Conservation (phyloP, 2,797 vertebrate genomes). For the Bradypodion pumilum region DNA sequence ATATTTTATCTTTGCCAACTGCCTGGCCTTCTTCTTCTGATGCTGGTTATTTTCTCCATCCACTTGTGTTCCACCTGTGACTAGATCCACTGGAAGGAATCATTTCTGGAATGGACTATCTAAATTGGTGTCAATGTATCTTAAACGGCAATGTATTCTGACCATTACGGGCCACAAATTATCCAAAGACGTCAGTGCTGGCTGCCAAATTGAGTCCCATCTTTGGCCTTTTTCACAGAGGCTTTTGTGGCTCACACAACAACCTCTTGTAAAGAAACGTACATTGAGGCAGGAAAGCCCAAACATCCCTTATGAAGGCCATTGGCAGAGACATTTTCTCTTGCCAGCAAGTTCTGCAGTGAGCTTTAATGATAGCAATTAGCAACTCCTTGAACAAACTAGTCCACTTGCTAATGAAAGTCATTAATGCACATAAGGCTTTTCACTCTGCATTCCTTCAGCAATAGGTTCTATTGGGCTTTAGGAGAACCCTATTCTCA, state of each 20-base stretch:
- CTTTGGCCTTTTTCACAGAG: conserved; percentile 4
- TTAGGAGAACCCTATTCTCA: conserved; percentile 42
- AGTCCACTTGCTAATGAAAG: conserved; percentile 12
- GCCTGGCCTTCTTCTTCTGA: background rate
- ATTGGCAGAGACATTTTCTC: conserved; percentile 13
- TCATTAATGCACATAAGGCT: conserved; percentile 13
- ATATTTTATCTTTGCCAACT: background rate
- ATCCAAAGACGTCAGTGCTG: background rate
- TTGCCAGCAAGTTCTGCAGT: background rate
- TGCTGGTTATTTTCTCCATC: background rate
- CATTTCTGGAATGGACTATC: background rate
- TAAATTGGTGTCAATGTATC: background rate
- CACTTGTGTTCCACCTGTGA: conserved; percentile 11
- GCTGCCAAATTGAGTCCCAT: background rate
- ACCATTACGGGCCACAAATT: conserved; percentile 22
- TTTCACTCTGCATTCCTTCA: background rate
- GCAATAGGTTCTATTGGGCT: conserved; percentile 10
- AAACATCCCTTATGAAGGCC: background rate
- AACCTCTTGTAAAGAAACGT: conserved; percentile 11
- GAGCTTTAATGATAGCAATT: background rate
- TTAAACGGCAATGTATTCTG: background rate
- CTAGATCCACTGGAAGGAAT: background rate
- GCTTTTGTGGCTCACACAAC: conserved; percentile 10
- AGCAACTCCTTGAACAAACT: conserved; percentile 13
- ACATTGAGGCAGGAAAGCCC: background rate